These are phyloP conservation scores for Battus philenor DNA, from an alignment of 1,140 invertebrate genomes.

Conservation along the genomic window DNA sequence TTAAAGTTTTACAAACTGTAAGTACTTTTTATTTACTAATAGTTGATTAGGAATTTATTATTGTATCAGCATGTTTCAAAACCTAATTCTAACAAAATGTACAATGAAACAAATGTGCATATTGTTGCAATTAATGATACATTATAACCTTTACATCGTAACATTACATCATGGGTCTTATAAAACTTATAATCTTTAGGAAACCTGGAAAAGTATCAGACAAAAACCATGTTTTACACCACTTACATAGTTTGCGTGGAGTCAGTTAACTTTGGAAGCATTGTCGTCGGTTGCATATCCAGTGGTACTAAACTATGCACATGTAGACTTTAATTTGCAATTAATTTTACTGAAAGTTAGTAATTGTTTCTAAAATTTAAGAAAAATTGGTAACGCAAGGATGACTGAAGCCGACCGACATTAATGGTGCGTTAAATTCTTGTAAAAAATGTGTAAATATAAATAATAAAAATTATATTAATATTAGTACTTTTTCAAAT, in stretches of 20 bases:
- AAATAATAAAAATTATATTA: neutral
- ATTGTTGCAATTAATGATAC: too few species aligned
- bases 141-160: too few species aligned
- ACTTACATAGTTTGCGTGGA: slow-evolving; percentile 70
- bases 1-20: too few species aligned
- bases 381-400: slow-evolving; percentile 31
- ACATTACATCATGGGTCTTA: too few species aligned
- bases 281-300: slow-evolving; percentile 55
- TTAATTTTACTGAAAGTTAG: slow-evolving; percentile 20
- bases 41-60: too few species aligned
- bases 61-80: too few species aligned
- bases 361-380: slow-evolving; percentile 31
- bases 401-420: slow-evolving; percentile 41
- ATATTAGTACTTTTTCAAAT: too few species aligned
- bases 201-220: neutral
- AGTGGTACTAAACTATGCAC: slow-evolving; percentile 29
- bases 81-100: too few species aligned
- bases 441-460: slow-evolving; percentile 7
- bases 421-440: slow-evolving; percentile 31
- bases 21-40: too few species aligned
- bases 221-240: slow-evolving; percentile 20
- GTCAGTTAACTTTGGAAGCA: slow-evolving; percentile 60
- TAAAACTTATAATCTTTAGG: too few species aligned
- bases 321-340: slow-evolving; percentile 29
- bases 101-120: too few species aligned